Evolutionary conservation across 2,888 invertebrate genomes (phyloP).

Genomic region (Axea sp.): DNA sequence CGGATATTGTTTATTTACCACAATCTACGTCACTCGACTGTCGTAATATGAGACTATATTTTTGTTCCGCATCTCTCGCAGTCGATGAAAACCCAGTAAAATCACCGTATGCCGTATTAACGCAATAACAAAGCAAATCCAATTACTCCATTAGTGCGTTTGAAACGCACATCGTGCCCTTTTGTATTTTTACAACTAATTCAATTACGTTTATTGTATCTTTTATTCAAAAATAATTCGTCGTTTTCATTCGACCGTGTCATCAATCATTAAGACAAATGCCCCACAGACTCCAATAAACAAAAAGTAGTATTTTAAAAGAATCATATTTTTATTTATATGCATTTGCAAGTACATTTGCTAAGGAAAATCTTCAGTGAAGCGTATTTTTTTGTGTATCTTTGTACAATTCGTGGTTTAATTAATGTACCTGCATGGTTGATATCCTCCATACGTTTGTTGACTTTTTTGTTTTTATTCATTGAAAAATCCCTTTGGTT

Average conservation of each 20-base stretch:
- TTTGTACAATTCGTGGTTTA: constrained; percentile 15
- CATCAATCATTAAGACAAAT: constrained; percentile 35
- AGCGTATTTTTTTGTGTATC: constrained; percentile 5
- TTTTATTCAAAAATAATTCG: constrained; percentile 13
- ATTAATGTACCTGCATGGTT: constrained; percentile 34
- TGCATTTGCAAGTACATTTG: background rate
- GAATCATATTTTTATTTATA: constrained; percentile 14
- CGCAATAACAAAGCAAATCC: constrained; percentile 22
- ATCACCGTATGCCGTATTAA: constrained; percentile 8
- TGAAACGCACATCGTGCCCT: background rate
- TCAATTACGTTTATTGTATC: constrained; percentile 5
- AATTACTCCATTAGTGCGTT: constrained; percentile 18
- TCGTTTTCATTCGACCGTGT: background rate
- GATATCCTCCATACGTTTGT: constrained; percentile 8
- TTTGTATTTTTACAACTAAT: constrained; percentile 22
- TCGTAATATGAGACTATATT: background rate
- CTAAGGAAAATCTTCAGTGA: background rate
- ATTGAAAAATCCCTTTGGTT: too few species aligned
- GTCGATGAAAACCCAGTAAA: background rate
- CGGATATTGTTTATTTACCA: background rate
- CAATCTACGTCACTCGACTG: background rate
- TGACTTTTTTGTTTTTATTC: background rate
- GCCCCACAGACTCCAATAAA: constrained; percentile 7
- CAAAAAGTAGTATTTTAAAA: constrained; percentile 9
- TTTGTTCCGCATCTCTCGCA: background rate